Percentiles rank a stretch among this genome's conserved stretches.
Evolutionary conservation across 2,113 vertebrate genomes (phyloP).

Genomic region (Scytalopus superciliaris): DNA sequence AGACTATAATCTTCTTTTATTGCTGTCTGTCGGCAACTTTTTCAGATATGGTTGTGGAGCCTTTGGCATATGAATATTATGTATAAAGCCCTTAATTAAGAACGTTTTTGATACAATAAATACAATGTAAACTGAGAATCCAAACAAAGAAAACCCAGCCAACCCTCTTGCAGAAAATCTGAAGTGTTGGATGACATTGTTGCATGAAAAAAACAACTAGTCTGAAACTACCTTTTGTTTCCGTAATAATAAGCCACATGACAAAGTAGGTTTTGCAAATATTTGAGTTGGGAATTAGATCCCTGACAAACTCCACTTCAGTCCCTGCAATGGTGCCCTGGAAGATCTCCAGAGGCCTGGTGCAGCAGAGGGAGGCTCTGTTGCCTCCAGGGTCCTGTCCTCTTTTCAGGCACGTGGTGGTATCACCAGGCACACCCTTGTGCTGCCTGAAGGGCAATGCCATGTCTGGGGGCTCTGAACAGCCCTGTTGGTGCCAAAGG

Average conservation of each 20-base stretch:
- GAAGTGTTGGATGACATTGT: neutral
- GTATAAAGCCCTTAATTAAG: neutral
- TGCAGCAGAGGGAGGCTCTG: neutral
- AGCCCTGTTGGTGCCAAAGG: rapidly evolving
- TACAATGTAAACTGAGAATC: neutral
- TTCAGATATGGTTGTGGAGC: neutral
- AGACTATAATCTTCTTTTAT: neutral
- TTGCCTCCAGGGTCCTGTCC: neutral
- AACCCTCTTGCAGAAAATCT: neutral
- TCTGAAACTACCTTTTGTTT: neutral
- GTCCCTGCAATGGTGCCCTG: rapidly evolving
- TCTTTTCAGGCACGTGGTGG: neutral
- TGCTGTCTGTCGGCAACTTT: neutral
- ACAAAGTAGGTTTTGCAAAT: neutral
- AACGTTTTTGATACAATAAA: neutral
- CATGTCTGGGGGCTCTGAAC: neutral
- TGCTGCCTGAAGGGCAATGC: neutral
- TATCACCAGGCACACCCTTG: rapidly evolving
- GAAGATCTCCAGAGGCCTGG: neutral
- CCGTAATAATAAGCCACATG: neutral
- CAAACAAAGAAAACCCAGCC: neutral
- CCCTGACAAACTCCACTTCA: neutral
- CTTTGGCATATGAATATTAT: neutral
- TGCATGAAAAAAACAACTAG: neutral
- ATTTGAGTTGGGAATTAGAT: neutral